These are phyloP conservation scores for Diphyllodes magnificus DNA, from an alignment of 2,113 vertebrate species.

Conservation along the genomic window DNA sequence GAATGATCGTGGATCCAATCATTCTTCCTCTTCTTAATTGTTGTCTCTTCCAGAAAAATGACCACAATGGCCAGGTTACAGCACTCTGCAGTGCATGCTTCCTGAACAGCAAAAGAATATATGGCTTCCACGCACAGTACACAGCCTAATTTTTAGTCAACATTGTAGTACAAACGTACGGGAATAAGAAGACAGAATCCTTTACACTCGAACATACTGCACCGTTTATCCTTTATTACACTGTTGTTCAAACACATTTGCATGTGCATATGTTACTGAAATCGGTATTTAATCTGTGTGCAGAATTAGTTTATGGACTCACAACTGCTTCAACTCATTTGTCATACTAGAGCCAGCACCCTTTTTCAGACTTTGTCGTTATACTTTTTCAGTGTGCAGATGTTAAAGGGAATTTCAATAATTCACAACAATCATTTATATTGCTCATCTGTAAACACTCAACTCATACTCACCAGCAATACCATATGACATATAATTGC, in stretches of 20 bases:
- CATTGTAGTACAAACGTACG: not conserved
- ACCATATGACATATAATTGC: not conserved
- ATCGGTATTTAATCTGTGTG: not conserved
- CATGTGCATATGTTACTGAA: not conserved
- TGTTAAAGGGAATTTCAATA: not conserved
- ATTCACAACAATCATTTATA: not conserved
- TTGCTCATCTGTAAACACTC: not conserved
- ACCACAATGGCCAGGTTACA: not conserved
- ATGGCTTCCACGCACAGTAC: not conserved
- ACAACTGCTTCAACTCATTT: not conserved
- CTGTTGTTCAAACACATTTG: not conserved
- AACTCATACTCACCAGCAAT: not conserved
- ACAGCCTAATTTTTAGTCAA: not conserved
- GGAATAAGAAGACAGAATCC: not conserved
- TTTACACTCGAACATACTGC: not conserved
- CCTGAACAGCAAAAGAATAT: not conserved
- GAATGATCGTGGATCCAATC: not conserved
- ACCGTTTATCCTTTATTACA: not conserved
- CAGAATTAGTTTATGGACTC: not conserved
- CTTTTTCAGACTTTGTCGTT: not conserved
- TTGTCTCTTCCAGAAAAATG: not conserved
- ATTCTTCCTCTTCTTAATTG: not conserved
- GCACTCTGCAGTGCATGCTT: not conserved
- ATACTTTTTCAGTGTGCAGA: not conserved
- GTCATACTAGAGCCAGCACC: not conserved